Evolutionary conservation across 1,140 invertebrate genomes (phyloP).

Genomic region (Delia radicum): DNA sequence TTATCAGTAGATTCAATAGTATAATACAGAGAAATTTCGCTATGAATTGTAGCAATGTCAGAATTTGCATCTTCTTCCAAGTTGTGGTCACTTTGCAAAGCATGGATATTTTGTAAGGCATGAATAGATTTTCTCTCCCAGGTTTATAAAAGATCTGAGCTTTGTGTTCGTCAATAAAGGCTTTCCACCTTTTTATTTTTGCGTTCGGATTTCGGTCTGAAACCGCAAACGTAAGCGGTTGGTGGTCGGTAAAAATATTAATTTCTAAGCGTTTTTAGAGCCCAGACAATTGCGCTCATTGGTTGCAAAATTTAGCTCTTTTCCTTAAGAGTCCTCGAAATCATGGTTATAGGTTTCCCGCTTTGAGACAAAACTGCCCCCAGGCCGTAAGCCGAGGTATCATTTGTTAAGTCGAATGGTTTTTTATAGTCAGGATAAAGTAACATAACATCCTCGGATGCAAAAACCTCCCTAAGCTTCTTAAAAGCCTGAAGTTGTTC

Average conservation of each 20-base stretch:
- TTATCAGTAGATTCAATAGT: slow-evolving; percentile 29
- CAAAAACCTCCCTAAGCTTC: slow-evolving; percentile 51
- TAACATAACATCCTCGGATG: slow-evolving; percentile 51
- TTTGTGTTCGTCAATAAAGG: too few species aligned
- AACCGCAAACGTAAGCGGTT: too few species aligned
- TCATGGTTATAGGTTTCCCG: slow-evolving; percentile 30
- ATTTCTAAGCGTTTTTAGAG: slow-evolving; percentile 26
- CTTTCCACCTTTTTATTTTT: too few species aligned
- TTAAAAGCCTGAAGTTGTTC: slow-evolving; percentile 46
- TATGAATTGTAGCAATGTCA: slow-evolving; percentile 27
- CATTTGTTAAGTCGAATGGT: slow-evolving; percentile 31
- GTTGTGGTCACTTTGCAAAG: neutral
- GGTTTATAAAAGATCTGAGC: too few species aligned
- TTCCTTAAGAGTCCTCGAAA: slow-evolving; percentile 34
- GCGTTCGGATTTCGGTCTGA: too few species aligned
- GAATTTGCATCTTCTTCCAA: neutral
- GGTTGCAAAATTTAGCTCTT: slow-evolving; percentile 56
- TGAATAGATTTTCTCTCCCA: too few species aligned
- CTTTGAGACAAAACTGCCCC: slow-evolving; percentile 32
- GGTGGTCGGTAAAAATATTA: slow-evolving; percentile 56
- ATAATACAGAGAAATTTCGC: slow-evolving; percentile 29
- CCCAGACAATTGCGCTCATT: slow-evolving; percentile 34
- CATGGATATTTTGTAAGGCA: too few species aligned
- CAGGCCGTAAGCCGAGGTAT: slow-evolving; percentile 26
- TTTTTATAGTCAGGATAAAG: slow-evolving; percentile 27